phyloP scores from a whole-genome alignment of 2,888 invertebrate genomes.

The Endotricha flammealis region DNA sequence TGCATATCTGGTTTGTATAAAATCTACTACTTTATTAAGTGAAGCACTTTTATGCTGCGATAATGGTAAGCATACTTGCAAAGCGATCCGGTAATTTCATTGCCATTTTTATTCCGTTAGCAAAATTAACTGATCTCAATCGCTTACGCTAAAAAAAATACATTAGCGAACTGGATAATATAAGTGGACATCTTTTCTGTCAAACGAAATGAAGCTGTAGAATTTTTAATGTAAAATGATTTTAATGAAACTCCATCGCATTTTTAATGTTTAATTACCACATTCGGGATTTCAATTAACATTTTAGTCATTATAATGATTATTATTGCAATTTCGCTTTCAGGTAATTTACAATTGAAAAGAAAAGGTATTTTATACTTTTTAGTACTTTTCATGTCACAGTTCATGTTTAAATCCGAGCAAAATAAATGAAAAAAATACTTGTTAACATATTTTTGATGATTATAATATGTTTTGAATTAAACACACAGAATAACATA shows the following conservation, averaged over 20 bases:
- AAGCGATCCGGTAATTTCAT: conserved; percentile 54
- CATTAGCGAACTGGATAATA: conserved; percentile 50
- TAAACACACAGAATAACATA: too few species aligned
- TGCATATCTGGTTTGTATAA: conserved; percentile 57
- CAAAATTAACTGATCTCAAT: conserved; percentile 37
- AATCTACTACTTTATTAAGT: conserved; percentile 66
- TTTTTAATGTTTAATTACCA: conserved; percentile 18
- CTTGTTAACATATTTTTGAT: too few species aligned
- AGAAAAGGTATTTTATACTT: too few species aligned
- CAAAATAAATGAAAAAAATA: too few species aligned
- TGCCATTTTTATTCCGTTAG: conserved; percentile 49
- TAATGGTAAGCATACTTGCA: conserved; percentile 56
- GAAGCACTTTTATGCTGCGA: conserved; percentile 53
- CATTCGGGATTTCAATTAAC: conserved; percentile 9
- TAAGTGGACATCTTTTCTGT: conserved; percentile 35
- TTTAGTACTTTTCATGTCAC: too few species aligned
- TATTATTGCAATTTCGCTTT: not conserved
- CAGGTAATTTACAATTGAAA: too few species aligned
- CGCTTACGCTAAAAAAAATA: conserved; percentile 30
- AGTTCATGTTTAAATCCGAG: too few species aligned
- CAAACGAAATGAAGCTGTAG: conserved; percentile 18
- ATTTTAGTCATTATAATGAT: not conserved
- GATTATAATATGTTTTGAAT: too few species aligned
- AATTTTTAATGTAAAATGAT: not conserved
- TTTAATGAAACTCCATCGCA: conserved; percentile 23